These are phyloP conservation scores for Temnothorax rugatulus DNA, from an alignment of 2,888 invertebrate species.

Conservation along the genomic window DNA sequence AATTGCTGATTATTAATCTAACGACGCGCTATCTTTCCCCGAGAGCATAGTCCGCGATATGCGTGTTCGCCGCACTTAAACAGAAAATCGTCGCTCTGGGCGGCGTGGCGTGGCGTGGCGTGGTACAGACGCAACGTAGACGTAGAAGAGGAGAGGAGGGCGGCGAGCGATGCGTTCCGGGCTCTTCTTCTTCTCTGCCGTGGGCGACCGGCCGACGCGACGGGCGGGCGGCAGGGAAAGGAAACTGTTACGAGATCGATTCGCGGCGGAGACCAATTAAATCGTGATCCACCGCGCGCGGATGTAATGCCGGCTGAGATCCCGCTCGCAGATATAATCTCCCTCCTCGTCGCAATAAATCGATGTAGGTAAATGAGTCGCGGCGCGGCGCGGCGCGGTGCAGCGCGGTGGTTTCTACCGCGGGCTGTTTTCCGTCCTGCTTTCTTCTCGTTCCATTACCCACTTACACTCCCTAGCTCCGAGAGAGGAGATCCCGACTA, in stretches of 20 bases:
- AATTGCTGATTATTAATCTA: constrained; percentile 58
- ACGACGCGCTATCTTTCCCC: constrained; percentile 48
- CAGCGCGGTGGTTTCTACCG: constrained; percentile 59
- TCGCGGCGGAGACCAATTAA: constrained; percentile 71
- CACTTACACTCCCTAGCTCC: constrained; percentile 61
- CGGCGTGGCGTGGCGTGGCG: not conserved
- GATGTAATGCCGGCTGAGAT: constrained; percentile 62
- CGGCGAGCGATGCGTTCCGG: constrained; percentile 6
- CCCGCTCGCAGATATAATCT: constrained; percentile 70
- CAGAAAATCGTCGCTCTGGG: constrained; percentile 53
- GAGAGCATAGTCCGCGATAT: constrained; percentile 23
- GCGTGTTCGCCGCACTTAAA: constrained; percentile 47
- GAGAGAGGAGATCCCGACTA: constrained; percentile 12
- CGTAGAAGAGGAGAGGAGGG: constrained; percentile 8
- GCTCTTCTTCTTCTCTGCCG: constrained; percentile 18
- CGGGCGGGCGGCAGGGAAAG: constrained; percentile 18
- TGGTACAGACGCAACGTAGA: constrained; percentile 40
- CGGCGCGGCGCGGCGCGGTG: constrained; percentile 17
- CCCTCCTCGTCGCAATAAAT: constrained; percentile 75
- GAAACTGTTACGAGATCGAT: constrained; percentile 66
- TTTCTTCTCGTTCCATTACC: constrained; percentile 79
- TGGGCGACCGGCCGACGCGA: constrained; percentile 26
- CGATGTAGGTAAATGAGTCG: constrained; percentile 79
- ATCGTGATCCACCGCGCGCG: constrained; percentile 68
- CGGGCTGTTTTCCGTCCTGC: constrained; percentile 72